These are phyloP conservation scores for Trichogramma evanescens DNA, from an alignment of 2,888 invertebrate species.

Conservation along the genomic window DNA sequence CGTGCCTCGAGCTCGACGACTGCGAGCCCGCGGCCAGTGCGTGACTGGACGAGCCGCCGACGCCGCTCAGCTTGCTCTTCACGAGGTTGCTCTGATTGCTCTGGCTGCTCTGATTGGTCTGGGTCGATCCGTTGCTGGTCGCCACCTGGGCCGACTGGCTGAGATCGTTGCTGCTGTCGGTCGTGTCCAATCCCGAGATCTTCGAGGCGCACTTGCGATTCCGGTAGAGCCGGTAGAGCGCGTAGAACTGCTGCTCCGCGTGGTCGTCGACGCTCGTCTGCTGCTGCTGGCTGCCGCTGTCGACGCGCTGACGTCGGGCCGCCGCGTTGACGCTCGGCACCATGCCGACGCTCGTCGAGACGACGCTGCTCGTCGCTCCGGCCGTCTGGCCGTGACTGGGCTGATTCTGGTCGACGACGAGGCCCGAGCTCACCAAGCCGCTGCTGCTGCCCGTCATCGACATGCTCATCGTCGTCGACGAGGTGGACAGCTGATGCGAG, in stretches of 20 bases:
- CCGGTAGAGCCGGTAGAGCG: conserved; percentile 44
- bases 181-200: conserved; percentile 35
- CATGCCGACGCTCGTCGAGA: conserved; percentile 14
- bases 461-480: conserved; percentile 33
- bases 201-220: conserved; percentile 42
- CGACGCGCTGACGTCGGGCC: conserved; percentile 47
- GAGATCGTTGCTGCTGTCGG: conserved; percentile 32
- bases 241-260: conserved; percentile 39
- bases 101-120: no score
- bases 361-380: conserved; percentile 11
- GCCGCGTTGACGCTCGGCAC: conserved; percentile 3
- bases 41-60: not conserved
- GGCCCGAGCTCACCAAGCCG: not conserved
- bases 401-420: conserved; percentile 18
- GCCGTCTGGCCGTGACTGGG: conserved; percentile 13
- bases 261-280: conserved; percentile 44
- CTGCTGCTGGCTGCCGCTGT: conserved; percentile 19
- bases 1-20: conserved; percentile 41
- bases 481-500: conserved; percentile 31
- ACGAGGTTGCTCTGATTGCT: conserved; percentile 30
- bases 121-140: conserved; percentile 8
- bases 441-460: conserved; percentile 19
- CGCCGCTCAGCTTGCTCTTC: conserved; percentile 43
- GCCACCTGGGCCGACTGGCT: not conserved
- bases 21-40: conserved; percentile 26